A percentile compares a stretch with the other conserved stretches of the same genome.
Conservation (phyloP, 2,888 invertebrate genomes). For the Celastrina argiolus region DNA sequence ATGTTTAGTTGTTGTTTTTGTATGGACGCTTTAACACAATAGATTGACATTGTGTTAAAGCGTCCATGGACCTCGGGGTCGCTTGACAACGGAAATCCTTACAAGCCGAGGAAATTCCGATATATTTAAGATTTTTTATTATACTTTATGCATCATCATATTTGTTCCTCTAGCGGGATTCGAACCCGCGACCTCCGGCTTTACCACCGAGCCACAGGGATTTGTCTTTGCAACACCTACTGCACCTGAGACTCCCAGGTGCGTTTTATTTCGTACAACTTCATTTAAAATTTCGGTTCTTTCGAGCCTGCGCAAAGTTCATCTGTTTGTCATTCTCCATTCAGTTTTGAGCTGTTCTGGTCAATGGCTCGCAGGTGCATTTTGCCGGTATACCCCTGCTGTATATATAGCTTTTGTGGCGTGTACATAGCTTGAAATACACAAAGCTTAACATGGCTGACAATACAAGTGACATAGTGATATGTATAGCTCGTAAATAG, state of each 20-base stretch:
- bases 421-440: neutral
- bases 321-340: neutral
- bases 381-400: neutral
- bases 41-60: no score
- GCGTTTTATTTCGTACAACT: neutral
- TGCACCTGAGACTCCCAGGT: neutral
- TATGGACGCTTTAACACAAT: no score
- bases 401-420: neutral
- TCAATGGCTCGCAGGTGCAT: neutral
- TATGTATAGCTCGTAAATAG: no score
- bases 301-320: neutral
- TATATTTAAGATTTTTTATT: no score
- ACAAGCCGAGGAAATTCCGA: no score
- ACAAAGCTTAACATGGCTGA: neutral
- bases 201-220: no score
- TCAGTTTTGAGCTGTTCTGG: no score
- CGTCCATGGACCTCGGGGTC: no score
- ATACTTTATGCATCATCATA: no score
- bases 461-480: neutral
- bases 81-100: no score
- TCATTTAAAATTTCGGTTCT: neutral
- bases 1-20: neutral
- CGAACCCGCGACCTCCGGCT: no score
- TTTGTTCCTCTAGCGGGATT: no score
- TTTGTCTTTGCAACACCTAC: neutral